Evolutionary conservation across 2,113 vertebrate species (phyloP), one percentile per base, ranked within the genome.

Genomic region (Anas platyrhynchos): DNA sequence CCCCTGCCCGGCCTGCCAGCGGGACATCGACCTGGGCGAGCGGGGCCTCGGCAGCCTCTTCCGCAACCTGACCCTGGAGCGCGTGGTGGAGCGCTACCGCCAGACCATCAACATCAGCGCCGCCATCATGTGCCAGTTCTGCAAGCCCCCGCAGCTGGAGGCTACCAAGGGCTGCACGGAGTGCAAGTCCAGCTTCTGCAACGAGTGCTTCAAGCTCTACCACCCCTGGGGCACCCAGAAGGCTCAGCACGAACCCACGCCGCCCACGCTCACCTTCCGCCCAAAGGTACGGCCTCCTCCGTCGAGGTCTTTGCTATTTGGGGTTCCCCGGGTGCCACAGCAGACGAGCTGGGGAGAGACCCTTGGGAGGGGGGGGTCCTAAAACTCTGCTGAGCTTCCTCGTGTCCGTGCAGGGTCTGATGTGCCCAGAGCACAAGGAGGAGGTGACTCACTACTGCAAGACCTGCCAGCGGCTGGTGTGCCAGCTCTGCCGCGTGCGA

Each of bases 211-310:
- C 97, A 99, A 99, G 93, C 99, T 99, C 74, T 99, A 99, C 96
- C 99, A 99, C 93, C 99, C 99, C 3, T 99, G 99, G 99, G 99
- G 99, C 69, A 99, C 99, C 6, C 99, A 99, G 61, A 99, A 99
- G 74, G 99, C 99, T 68, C 99, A 99, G 95, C 99, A 99, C 0
- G 99, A 99, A 89, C 99, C 99, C 97, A 99, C 99, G 2, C 97
- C 98, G 9, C 99, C 99, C 75, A 99, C 99, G 62, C 98, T 99
- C 96, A 99, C 98, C 96, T 99, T 99, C 97, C 98, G 99, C 69
- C 99, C 99, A 92, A 99, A 99, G 99, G 99, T 99, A 91, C 0
- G 0, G 32, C 13, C 36, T 63, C 16, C 59, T 16, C 12, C 6
- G 1, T 10, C 2, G 81, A 22, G 18, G 6, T 41, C 38, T 46